Base-by-base conservation (phyloP, 2,797 vertebrate genomes). In the Xerus rutilus region DNA sequence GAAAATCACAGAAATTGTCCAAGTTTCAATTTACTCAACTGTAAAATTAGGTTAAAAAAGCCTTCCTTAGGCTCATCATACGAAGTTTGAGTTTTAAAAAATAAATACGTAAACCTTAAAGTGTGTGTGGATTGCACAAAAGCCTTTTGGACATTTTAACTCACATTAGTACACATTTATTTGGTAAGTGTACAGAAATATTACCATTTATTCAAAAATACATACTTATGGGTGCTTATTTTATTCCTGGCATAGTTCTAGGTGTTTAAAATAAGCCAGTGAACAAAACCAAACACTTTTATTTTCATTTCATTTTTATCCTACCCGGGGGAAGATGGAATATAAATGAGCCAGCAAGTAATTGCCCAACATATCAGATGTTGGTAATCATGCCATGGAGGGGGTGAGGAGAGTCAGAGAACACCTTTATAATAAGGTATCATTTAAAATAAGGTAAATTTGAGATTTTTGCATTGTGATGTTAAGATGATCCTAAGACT, bases 391-490 rank as follows among this genome's bases (percentile, higher is more conserved):
- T 32, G 9, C 39, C 72, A 35, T n/a, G 17, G 9, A 89, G 54
- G 57, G 12, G 13, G 2, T 28, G 30, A 89, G 23, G 43, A 79
- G 28, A 79, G 8, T 65, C 21, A 25, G 7, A 28, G 64, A 87
- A 94, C 35, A 78, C 2, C 7, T 82, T 30, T 57, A 43, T 83
- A 14, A 69, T 65, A 54, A 67, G 28, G 12, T 62, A 69, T 6
- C 25, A 70, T 79, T 94, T n/a, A 13, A 87, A 92, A 64, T 57
- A 67, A 92, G 43, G 13, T 91, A 84, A 69, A 87, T 39, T 52
- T 64, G 57, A 87, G 25, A 59, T 69, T 39, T 92, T 54, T 76
- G 3, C 78, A 77, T 90, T 64, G n/a, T 85, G 52, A 5, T 47
- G 23, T 73, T 82, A 82, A 89, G 18, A 81, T 85, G 43, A 90